Percentiles rank a stretch among this genome's conserved stretches.
These are phyloP conservation scores for Antigone vipio DNA, from an alignment of 2,113 vertebrate genomes.

Conservation along the genomic window DNA sequence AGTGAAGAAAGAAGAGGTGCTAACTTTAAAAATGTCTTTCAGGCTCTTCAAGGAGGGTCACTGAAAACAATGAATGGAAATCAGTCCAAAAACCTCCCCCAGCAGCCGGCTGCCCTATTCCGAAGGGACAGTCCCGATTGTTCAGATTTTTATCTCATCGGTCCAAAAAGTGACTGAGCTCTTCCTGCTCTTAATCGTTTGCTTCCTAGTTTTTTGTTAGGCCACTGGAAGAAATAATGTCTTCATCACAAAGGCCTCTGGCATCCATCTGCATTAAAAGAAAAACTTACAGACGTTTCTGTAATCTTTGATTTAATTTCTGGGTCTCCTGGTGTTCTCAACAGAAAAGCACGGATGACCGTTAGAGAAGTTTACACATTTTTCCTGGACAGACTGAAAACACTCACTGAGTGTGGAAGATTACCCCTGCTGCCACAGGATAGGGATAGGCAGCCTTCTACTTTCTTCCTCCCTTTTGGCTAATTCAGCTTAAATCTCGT, in stretches of 20 bases:
- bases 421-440: neutral
- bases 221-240: neutral
- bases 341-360: neutral
- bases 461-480: neutral
- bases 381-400: neutral
- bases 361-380: neutral
- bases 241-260: conserved; percentile 18
- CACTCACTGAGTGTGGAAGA: neutral
- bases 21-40: conserved; percentile 18
- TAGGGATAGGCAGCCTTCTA: neutral
- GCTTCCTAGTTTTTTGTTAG: conserved; percentile 39
- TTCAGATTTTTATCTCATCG: conserved; percentile 34
- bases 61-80: conserved; percentile 59
- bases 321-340: neutral
- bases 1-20: neutral
- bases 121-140: neutral
- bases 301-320: neutral
- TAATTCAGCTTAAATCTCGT: neutral
- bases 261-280: neutral
- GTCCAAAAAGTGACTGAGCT: conserved; percentile 30
- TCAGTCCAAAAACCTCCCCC: conserved; percentile 17
- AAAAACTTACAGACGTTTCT: neutral
- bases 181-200: conserved; percentile 36
- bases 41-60: neutral
- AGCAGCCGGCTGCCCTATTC: neutral